Conservation (phyloP, 2,113 vertebrate genomes). For the Callipepla squamata region DNA sequence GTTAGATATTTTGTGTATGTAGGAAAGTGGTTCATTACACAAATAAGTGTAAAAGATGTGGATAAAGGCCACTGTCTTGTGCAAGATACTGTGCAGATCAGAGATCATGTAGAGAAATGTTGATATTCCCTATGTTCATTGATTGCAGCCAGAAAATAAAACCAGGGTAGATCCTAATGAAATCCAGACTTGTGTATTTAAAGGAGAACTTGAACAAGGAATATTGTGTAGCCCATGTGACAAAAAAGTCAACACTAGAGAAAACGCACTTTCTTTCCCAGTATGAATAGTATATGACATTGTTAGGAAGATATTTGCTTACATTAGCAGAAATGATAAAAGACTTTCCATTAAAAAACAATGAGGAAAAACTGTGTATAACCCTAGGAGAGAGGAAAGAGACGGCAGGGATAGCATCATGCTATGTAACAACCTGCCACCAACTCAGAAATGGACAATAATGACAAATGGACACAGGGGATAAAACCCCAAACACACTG, state of each 20-base stretch:
- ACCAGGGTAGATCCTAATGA: background rate
- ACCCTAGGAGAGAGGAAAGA: slow-evolving; percentile 75
- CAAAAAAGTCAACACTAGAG: background rate
- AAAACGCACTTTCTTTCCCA: slow-evolving; percentile 16
- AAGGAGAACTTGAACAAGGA: background rate
- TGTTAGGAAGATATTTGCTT: slow-evolving; percentile 58
- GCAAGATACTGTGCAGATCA: background rate
- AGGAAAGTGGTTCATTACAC: background rate
- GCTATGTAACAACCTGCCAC: slow-evolving; percentile 74
- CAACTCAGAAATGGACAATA: slow-evolving; percentile 69
- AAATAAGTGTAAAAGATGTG: background rate
- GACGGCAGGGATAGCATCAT: slow-evolving; percentile 68
- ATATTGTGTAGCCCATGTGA: background rate
- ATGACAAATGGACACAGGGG: slow-evolving; percentile 74
- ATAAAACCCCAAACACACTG: slow-evolving; percentile 66
- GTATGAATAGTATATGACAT: slow-evolving; percentile 25
- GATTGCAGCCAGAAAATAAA: background rate
- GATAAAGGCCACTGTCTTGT: background rate
- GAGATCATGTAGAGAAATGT: background rate
- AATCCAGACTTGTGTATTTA: background rate
- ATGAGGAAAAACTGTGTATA: slow-evolving; percentile 71
- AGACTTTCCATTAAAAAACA: slow-evolving; percentile 74
- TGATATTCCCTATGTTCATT: background rate
- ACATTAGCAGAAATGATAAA: slow-evolving; percentile 71
- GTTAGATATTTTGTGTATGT: background rate